Evolutionary conservation across 2,888 invertebrate genomes (phyloP).

Genomic region (Leuctra nigra): DNA sequence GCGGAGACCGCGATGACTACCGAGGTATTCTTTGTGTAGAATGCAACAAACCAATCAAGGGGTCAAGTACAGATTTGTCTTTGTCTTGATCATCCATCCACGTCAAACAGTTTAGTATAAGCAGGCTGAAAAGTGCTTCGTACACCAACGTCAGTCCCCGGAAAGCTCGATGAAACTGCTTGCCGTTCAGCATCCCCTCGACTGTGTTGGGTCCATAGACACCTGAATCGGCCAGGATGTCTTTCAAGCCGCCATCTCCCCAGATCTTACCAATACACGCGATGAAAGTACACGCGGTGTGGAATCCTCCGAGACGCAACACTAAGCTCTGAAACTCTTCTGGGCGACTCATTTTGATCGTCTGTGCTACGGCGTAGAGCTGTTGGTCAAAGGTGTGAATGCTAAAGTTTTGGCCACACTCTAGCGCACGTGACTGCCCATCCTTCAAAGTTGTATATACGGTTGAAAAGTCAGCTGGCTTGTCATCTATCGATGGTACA

Average conservation of each 20-base stretch:
- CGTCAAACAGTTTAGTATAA: neutral
- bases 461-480: neutral
- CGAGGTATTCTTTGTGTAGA: too few relatives aligned
- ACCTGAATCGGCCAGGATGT: neutral
- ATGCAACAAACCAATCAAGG: too few relatives aligned
- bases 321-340: neutral
- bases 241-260: constrained; percentile 6
- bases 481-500: neutral
- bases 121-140: neutral
- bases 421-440: neutral
- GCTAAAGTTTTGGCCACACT: constrained; percentile 8
- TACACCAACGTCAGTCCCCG: constrained; percentile 1
- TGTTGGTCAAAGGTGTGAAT: too few relatives aligned
- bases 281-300: neutral
- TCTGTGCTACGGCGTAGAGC: constrained; percentile 9
- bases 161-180: neutral
- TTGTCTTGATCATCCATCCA: neutral
- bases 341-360: neutral
- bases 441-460: too few relatives aligned
- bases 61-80: too few relatives aligned
- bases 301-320: neutral
- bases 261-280: too few relatives aligned
- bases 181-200: neutral
- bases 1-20: too few relatives aligned
- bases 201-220: neutral